Evolutionary conservation across 2,113 vertebrate genomes (phyloP), one percentile per base, ranked within the genome.

Genomic region (Pituophis catenifer): DNA sequence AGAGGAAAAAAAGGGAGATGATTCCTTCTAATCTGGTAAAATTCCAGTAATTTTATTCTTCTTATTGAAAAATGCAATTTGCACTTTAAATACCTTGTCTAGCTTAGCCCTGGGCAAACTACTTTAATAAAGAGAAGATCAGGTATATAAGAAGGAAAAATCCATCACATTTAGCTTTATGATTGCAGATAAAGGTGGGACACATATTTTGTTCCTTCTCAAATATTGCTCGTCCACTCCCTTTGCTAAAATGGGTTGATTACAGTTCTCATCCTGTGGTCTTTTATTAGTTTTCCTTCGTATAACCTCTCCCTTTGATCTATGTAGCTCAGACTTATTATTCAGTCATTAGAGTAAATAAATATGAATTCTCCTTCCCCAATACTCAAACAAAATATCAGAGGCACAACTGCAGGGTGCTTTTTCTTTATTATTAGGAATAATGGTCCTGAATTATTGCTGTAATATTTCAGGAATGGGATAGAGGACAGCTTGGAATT

Each of bases 291-390:
- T 94, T 96, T 89, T 92, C 62, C 55, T 85, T 94, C 52, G 48
- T 95, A 91, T 90, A 93, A 0, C 50, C 53, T 94, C 13, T 97
- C 65, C 50, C 87, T 96, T 94, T 95, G 89, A 95, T 95, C 92
- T 93, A 86, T 88, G 93, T 44, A 90, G 92, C 59, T 93, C 54
- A 96, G 75, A 75, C 23, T 92, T 48, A 93, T 93, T 96, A 95
- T 58, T 89, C 90, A 96, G 95, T 86, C 85, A 86, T 93, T 96
- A 95, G 95, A 96, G 38, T 88, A 96, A 96, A 97, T 94, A 95
- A 94, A 94, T 50, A 33, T 75, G 81, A 91, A 96, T 94, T 95
- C 50, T 81, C 91, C 54, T 50, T 75, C 53, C 81, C 90, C 62
- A 19, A 38, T 53, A 21, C 17, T 5, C 91, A 38, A 7, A 57